Percentiles rank a stretch among this genome's conserved stretches.
Conservation (phyloP, 2,113 vertebrate species). For the Rattus rattus region DNA sequence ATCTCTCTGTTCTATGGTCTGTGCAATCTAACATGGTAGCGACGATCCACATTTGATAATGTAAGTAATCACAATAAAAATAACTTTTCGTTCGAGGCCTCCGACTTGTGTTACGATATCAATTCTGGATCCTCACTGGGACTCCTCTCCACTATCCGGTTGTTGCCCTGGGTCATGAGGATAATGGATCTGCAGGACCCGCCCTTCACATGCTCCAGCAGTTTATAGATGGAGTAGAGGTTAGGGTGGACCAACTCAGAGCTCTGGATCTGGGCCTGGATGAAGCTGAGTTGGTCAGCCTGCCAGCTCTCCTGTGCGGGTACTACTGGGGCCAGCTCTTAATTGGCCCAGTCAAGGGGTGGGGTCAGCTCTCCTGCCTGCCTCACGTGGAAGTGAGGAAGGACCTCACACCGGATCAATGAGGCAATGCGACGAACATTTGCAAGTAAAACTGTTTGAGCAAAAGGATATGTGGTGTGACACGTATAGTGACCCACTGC, state of each 20-base stretch:
- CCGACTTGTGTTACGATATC: neutral
- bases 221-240: neutral
- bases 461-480: neutral
- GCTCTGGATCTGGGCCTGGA: neutral
- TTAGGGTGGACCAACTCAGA: no score
- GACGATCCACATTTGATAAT: neutral
- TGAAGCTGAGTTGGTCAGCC: neutral
- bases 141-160: neutral
- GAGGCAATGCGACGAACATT: neutral
- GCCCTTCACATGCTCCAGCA: neutral
- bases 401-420: neutral
- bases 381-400: neutral
- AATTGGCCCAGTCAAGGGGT: neutral
- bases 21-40: neutral
- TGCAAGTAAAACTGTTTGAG: neutral
- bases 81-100: neutral
- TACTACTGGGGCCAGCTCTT: neutral
- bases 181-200: no score
- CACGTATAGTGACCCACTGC: neutral
- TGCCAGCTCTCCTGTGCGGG: neutral
- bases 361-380: neutral
- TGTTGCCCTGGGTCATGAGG: neutral
- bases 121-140: neutral
- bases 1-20: neutral
- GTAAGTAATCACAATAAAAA: neutral